phyloP scores from a whole-genome alignment of 2,113 vertebrate genomes.

The Podarcis cretensis region DNA sequence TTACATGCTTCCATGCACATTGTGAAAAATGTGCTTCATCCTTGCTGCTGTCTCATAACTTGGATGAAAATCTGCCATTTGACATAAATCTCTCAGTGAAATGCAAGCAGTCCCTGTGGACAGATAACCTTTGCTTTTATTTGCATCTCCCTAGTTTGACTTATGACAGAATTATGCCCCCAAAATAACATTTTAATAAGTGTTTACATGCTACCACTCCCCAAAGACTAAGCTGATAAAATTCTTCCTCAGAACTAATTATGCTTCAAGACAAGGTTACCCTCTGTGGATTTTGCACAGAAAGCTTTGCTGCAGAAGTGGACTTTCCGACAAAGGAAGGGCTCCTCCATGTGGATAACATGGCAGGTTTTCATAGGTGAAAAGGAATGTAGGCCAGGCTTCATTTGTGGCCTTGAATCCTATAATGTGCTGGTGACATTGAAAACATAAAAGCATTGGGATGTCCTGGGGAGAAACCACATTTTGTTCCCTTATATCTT shows the following conservation, averaged over 20 bases:
- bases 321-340: constrained; percentile 30
- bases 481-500: too few relatives aligned
- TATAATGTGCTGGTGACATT: rapidly evolving
- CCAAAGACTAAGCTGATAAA: constrained; percentile 71
- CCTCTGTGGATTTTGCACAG: constrained; percentile 12
- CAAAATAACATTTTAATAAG: constrained; percentile 76
- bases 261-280: constrained; percentile 62
- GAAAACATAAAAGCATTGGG: not conserved
- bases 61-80: constrained; percentile 45
- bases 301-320: not conserved
- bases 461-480: too few relatives aligned
- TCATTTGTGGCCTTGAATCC: not conserved
- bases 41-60: not conserved
- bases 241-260: constrained; percentile 73
- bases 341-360: constrained; percentile 70
- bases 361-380: rapidly evolving
- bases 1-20: constrained; percentile 28
- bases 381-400: not conserved
- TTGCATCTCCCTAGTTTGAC: constrained; percentile 69
- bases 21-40: constrained; percentile 28
- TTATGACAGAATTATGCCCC: constrained; percentile 66
- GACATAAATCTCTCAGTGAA: constrained; percentile 59
- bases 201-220: constrained; percentile 73
- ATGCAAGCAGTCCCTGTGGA: constrained; percentile 47
- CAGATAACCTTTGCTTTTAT: constrained; percentile 65